These are phyloP conservation scores for Drosophila subpulchrella DNA, from an alignment of 1,140 invertebrate species.

Conservation along the genomic window DNA sequence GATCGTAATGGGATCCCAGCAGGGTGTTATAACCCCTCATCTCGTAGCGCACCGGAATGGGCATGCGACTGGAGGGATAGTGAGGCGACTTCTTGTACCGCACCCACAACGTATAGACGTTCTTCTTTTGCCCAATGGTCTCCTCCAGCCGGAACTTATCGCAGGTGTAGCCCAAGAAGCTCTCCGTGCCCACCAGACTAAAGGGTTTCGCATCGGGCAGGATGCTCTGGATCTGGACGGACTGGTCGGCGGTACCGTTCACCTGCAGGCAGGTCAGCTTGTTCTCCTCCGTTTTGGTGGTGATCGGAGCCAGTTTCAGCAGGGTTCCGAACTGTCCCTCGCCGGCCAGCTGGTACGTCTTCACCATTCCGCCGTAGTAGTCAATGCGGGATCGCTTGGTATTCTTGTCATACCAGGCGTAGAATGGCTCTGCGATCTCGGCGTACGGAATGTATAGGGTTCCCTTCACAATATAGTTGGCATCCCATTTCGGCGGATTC, in stretches of 20 bases:
- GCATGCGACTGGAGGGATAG: conserved; percentile 83
- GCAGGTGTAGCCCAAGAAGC: conserved; percentile 87
- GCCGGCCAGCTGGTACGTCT: conserved; percentile 92
- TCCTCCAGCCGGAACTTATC: conserved; percentile 91
- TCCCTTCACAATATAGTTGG: conserved; percentile 90
- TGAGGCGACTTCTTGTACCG: conserved; percentile 87
- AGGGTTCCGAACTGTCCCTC: conserved; percentile 89
- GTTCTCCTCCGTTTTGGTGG: conserved; percentile 90
- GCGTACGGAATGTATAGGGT: conserved; percentile 95
- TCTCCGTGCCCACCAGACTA: conserved; percentile 88
- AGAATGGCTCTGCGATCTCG: conserved; percentile 95
- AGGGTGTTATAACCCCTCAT: conserved; percentile 97
- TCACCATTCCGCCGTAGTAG: conserved; percentile 97
- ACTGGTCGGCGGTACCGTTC: conserved; percentile 89
- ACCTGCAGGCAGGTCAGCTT: conserved; percentile 92
- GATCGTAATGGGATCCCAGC: conserved; percentile 97
- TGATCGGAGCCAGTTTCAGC: conserved; percentile 94
- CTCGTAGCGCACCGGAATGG: conserved; percentile 92
- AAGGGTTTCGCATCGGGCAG: conserved; percentile 93
- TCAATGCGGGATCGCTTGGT: conserved; percentile 94
- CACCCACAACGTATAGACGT: conserved; percentile 95
- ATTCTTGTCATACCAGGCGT: conserved; percentile 92
- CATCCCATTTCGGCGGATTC: conserved; percentile 88
- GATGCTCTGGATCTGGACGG: conserved; percentile 90
- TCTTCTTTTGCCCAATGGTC: conserved; percentile 90